Conservation (phyloP, 2,113 vertebrate species). For the Pleuronectes platessa region DNA sequence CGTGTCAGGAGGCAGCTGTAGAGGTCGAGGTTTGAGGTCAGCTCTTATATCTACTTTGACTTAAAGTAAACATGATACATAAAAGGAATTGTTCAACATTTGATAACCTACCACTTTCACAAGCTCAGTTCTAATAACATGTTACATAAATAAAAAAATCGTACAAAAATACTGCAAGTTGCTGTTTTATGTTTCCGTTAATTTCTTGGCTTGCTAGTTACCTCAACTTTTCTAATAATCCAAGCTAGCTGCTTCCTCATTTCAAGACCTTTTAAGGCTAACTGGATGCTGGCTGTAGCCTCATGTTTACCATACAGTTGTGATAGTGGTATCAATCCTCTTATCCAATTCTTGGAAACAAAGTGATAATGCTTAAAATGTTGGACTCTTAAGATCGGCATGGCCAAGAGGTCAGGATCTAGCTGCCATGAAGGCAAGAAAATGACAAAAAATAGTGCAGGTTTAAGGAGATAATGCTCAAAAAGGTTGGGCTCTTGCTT, state of each 20-base stretch:
- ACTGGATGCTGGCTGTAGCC: not conserved
- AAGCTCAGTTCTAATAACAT: no score
- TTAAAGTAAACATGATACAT: no score
- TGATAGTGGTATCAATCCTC: not conserved
- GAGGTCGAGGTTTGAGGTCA: not conserved
- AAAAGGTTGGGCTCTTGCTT: not conserved
- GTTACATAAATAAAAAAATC: no score
- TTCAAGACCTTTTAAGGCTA: no score
- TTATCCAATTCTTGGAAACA: not conserved
- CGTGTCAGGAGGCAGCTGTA: no score
- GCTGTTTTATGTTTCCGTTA: not conserved
- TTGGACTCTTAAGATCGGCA: not conserved
- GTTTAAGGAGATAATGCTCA: not conserved
- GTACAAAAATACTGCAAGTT: not conserved
- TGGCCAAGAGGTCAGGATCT: conserved; percentile 7
- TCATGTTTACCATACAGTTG: not conserved
- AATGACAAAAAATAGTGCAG: no score
- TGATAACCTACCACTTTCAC: no score
- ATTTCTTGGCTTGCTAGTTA: not conserved
- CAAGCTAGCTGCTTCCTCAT: no score
- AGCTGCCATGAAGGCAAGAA: not conserved
- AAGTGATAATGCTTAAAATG: not conserved
- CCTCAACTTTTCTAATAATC: no score
- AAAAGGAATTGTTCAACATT: no score
- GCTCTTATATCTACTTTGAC: not conserved